Conservation (phyloP, 1,140 invertebrate species). For the Aphaenogaster rudis region DNA sequence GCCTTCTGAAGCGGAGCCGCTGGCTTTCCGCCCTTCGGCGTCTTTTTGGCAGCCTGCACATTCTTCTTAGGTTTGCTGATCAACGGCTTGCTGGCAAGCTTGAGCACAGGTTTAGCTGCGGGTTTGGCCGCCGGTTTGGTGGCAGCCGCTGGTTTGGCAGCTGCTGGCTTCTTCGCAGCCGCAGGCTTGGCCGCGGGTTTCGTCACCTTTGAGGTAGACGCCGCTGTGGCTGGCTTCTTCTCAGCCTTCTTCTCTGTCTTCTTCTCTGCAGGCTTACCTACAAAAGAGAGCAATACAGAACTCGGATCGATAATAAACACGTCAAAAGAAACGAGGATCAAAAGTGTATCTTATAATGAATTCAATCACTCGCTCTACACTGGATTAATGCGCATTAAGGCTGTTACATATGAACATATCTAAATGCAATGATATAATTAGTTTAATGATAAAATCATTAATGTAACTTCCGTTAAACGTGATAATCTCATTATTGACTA, state of each 20-base stretch:
- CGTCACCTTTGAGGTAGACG: slow-evolving; percentile 79
- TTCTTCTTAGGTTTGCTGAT: slow-evolving; percentile 89
- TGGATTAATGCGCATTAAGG: too few relatives aligned
- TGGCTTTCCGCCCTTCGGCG: slow-evolving; percentile 86
- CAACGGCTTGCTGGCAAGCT: slow-evolving; percentile 85
- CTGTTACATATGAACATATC: too few relatives aligned
- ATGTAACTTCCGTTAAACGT: too few relatives aligned
- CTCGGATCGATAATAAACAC: not conserved
- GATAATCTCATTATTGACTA: too few relatives aligned
- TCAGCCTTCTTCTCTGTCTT: slow-evolving; percentile 89
- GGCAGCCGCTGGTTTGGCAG: slow-evolving; percentile 82
- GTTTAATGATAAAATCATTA: too few relatives aligned
- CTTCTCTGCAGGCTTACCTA: slow-evolving; percentile 89
- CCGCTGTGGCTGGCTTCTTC: slow-evolving; percentile 84
- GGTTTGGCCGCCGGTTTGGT: slow-evolving; percentile 85
- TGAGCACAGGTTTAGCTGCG: slow-evolving; percentile 87
- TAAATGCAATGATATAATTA: too few relatives aligned
- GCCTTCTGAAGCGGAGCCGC: slow-evolving; percentile 88
- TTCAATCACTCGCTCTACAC: too few relatives aligned
- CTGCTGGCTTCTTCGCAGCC: slow-evolving; percentile 77
- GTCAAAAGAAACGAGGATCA: not conserved
- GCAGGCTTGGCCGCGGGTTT: slow-evolving; percentile 82
- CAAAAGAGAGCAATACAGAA: not conserved
- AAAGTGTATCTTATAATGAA: not conserved
- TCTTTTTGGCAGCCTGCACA: slow-evolving; percentile 88